Evolutionary conservation across 2,888 invertebrate species (phyloP).

Genomic region (Celastrina argiolus): DNA sequence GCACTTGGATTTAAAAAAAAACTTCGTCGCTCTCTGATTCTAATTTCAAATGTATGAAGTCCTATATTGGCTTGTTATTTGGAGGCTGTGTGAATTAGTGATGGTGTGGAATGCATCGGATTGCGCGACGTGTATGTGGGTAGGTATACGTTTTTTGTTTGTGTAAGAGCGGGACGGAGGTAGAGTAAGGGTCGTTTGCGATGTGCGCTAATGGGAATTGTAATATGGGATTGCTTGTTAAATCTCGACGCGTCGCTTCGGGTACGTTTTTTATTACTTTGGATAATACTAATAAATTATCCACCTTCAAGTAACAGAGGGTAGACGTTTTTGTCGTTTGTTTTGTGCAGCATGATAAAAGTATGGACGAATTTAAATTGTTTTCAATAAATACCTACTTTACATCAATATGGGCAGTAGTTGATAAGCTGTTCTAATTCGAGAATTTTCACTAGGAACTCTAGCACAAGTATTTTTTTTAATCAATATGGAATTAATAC

Average conservation of each 20-base stretch:
- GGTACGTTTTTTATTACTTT: constrained; percentile 27
- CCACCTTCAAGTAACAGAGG: background rate
- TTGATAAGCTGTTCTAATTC: background rate
- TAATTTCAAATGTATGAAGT: constrained; percentile 41
- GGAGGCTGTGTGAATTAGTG: constrained; percentile 43
- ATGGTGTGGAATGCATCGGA: constrained; percentile 69
- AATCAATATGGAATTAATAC: too few relatives aligned
- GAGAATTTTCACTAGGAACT: background rate
- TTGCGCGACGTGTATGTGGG: constrained; percentile 58
- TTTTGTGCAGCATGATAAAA: constrained; percentile 1
- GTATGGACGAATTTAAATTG: background rate
- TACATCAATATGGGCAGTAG: background rate
- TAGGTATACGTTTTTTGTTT: constrained; percentile 72
- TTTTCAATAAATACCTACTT: background rate
- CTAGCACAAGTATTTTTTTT: too few relatives aligned
- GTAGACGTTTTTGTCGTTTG: constrained; percentile 11
- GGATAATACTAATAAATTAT: constrained; percentile 21
- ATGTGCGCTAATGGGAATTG: constrained; percentile 71
- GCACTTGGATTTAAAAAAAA: constrained; percentile 59
- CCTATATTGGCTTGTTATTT: constrained; percentile 38
- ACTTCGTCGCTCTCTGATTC: constrained; percentile 39
- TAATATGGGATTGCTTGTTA: constrained; percentile 46
- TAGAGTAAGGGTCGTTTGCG: constrained; percentile 56
- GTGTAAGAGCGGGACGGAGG: constrained; percentile 56
- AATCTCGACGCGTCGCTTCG: constrained; percentile 28